Percentiles rank a stretch among this genome's conserved stretches.
phyloP scores from a whole-genome alignment of 2,113 vertebrate species.

The Dipodomys stephensi region DNA sequence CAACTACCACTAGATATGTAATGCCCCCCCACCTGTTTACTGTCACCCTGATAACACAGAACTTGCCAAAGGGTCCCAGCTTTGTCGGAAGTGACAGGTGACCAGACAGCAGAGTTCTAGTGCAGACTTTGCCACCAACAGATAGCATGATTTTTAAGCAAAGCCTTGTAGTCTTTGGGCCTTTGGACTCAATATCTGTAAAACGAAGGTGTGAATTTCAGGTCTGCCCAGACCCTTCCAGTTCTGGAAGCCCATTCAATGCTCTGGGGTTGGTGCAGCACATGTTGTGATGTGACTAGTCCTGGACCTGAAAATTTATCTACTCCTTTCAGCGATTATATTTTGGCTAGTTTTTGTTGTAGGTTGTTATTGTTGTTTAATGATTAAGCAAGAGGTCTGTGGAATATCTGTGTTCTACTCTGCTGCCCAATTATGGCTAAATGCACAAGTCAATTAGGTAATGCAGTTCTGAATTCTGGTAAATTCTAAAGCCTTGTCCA shows the following conservation, averaged over 20 bases:
- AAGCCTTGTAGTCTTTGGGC: background rate
- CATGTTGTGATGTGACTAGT: background rate
- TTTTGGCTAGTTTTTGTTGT: background rate
- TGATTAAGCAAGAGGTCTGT: background rate
- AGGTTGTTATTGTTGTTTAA: background rate
- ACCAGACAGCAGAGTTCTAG: background rate
- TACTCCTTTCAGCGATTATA: background rate
- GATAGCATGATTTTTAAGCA: background rate
- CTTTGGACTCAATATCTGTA: background rate
- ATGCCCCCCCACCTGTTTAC: background rate
- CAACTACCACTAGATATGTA: background rate
- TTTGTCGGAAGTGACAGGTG: background rate
- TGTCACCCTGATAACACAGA: background rate
- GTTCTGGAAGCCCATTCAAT: background rate
- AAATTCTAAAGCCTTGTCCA: background rate
- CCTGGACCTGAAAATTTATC: background rate
- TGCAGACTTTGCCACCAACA: background rate
- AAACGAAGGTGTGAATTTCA: background rate
- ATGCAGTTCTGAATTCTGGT: background rate
- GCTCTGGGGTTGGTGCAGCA: background rate
- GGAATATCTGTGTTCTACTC: background rate
- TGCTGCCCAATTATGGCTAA: background rate
- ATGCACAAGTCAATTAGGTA: conserved; percentile 23
- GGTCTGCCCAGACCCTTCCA: background rate
- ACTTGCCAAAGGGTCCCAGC: background rate